phyloP scores from a whole-genome alignment of 2,797 vertebrate genomes.

The Manis javanica region DNA sequence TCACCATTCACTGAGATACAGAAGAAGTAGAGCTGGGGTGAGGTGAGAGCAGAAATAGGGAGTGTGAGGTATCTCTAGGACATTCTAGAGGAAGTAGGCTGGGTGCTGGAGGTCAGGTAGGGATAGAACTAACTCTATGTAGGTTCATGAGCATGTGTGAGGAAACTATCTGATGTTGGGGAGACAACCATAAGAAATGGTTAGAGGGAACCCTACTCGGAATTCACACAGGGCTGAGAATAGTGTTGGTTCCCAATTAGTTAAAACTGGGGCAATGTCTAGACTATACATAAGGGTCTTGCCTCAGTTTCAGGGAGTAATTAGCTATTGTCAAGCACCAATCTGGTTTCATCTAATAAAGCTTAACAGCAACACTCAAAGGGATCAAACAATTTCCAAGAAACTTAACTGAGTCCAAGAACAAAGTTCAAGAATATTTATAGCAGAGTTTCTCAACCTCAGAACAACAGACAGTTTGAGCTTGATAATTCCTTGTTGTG shows the following conservation, averaged over 20 bases:
- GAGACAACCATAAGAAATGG: background rate
- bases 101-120: background rate
- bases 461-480: constrained; percentile 39
- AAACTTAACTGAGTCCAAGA: constrained; percentile 33
- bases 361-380: constrained; percentile 18
- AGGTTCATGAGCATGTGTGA: background rate
- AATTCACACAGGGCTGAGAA: background rate
- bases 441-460: constrained; percentile 22
- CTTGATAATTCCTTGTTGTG: constrained; percentile 24
- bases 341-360: constrained; percentile 31
- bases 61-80: background rate
- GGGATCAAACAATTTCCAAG: constrained; percentile 20
- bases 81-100: background rate
- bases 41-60: background rate
- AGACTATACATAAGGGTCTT: background rate
- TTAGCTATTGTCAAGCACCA: background rate
- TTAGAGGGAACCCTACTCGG: background rate
- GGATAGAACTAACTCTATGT: background rate
- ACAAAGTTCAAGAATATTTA: constrained; percentile 42
- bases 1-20: background rate
- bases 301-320: background rate
- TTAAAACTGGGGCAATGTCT: background rate
- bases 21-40: background rate
- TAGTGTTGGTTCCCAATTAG: background rate
- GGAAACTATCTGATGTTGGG: background rate